Evolutionary conservation across 2,113 vertebrate genomes (phyloP).

Genomic region (Copsychus sechellarum): DNA sequence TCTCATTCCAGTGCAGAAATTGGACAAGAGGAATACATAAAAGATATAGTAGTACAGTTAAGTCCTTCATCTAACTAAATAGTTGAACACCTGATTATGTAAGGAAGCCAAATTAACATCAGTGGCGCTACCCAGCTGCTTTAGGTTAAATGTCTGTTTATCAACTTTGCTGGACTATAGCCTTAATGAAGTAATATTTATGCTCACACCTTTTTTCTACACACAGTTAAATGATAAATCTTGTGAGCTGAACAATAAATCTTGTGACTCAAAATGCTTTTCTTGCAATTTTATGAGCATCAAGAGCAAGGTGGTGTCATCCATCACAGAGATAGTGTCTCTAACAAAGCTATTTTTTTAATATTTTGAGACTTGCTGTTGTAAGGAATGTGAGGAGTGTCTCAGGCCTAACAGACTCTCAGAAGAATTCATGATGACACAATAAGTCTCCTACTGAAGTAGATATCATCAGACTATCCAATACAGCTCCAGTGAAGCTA

Average conservation of each 20-base stretch:
- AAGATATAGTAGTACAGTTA: neutral
- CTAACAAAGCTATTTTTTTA: neutral
- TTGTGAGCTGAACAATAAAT: neutral
- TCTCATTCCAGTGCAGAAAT: neutral
- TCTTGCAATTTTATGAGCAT: neutral
- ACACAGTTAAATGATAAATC: neutral
- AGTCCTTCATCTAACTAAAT: neutral
- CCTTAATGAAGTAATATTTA: neutral
- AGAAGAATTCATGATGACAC: neutral
- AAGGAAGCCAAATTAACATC: neutral
- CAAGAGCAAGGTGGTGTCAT: neutral
- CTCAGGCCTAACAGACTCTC: neutral
- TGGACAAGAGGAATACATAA: neutral
- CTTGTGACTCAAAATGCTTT: neutral
- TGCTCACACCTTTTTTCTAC: neutral
- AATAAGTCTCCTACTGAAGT: neutral
- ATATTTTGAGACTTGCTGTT: neutral
- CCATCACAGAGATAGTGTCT: neutral
- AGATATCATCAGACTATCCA: neutral
- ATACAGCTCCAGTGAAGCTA: neutral
- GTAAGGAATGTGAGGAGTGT: neutral
- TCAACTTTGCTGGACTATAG: neutral
- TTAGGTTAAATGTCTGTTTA: neutral
- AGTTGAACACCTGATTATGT: neutral
- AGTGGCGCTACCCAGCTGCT: neutral